Evolutionary conservation across 2,113 vertebrate genomes (phyloP).

Genomic region (Bubo scandiacus): DNA sequence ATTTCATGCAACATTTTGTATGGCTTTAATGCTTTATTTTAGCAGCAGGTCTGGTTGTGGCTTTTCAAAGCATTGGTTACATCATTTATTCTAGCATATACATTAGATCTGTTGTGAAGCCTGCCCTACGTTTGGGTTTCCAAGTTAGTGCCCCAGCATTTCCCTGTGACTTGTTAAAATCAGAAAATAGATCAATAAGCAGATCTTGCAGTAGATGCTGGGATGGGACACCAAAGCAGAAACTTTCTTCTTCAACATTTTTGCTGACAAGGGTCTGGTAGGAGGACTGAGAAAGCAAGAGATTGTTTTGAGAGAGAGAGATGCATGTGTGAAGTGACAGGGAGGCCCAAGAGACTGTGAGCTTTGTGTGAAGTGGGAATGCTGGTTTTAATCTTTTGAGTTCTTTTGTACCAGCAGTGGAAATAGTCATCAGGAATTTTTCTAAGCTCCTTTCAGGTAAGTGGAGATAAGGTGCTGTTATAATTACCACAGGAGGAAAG

Average conservation of each 20-base stretch:
- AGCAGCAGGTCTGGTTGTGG: background rate
- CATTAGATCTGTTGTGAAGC: background rate
- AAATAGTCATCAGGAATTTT: background rate
- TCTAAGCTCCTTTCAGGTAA: background rate
- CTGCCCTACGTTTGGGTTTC: background rate
- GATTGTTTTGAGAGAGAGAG: background rate
- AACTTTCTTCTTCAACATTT: background rate
- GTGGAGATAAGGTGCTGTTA: background rate
- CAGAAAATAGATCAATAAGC: background rate
- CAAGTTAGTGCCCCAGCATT: background rate
- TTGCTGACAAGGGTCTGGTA: background rate
- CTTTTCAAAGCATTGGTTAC: background rate
- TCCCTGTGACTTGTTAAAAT: background rate
- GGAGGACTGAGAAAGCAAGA: background rate
- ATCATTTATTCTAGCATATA: background rate
- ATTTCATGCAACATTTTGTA: background rate
- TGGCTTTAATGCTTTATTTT: background rate
- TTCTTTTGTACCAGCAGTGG: background rate
- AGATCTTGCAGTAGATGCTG: background rate
- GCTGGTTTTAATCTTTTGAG: background rate
- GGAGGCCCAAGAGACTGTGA: background rate
- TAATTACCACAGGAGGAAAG: background rate
- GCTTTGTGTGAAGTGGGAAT: background rate
- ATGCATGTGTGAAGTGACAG: background rate
- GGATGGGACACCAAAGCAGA: background rate